Evolutionary conservation across 2,113 vertebrate species (phyloP), one percentile per base, ranked within the genome.

Genomic region (Taxidea taxus): DNA sequence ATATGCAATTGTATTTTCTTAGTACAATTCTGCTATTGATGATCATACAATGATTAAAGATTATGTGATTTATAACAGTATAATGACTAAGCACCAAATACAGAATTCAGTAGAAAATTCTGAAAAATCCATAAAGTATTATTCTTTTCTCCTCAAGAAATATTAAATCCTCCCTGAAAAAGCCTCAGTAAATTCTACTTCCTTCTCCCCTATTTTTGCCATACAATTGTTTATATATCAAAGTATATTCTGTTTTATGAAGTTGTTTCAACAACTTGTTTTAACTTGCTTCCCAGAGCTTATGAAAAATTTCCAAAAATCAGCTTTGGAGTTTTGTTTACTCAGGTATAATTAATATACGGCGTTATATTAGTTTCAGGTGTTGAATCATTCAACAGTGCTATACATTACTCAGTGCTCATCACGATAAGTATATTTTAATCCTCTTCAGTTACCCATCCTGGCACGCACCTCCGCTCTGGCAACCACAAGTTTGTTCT

Each of bases 81-180:
- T 72, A 72, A 74, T 83, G 91, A 83, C 25, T 51, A 42, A 66
- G 16, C 93, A 56, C 20, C 72, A 7, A 49, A 82, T 54, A 83
- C 23, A 91, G 44, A 72, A 91, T 49, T 94, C 31, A 88, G 31
- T 77, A 60, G 16, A 83, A 87, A 89, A 94, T 95, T 64, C 44
- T 56, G 90, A 87, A 90, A 92, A 94, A 70, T 83, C 6, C 31
- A 74, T 82, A 15, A 93, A 47, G 20, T 80, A 25, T n/a, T 84
- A 47, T 58, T 47, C 25, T 47, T 91, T 31, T 85, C 86, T 51
- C 27, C 95, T 94, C 25, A 75, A 90, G 44, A 90, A 89, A 83
- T 62, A 82, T 39, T 84, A 72, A 91, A 78, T 92, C 6, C 49
- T 96, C 72, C 39, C 62, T 75, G 49, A 29, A 74, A 87, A 83